phyloP scores from a whole-genome alignment of 2,888 invertebrate species.

The Amaurobius ferox region DNA sequence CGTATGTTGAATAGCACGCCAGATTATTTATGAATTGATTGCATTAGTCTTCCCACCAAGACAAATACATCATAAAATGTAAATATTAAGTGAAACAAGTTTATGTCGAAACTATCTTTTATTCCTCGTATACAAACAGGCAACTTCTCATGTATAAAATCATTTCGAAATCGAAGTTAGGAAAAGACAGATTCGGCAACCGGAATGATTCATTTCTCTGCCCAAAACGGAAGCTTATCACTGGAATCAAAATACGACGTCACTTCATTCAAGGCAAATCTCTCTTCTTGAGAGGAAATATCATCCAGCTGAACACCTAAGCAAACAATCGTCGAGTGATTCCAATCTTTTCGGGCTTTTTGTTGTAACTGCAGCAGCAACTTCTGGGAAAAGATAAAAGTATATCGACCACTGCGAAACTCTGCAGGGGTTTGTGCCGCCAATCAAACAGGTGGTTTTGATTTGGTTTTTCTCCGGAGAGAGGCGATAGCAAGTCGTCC shows the following conservation, averaged over 20 bases:
- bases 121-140: too few relatives aligned
- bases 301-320: conserved; percentile 35
- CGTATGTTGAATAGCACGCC: too few relatives aligned
- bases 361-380: not conserved
- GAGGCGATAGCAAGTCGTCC: not conserved
- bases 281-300: conserved; percentile 2
- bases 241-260: conserved; percentile 10
- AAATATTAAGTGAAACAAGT: too few relatives aligned
- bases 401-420: conserved; percentile 7
- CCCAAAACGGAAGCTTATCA: conserved; percentile 4
- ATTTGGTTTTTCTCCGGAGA: not conserved
- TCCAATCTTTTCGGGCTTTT: not conserved
- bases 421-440: not conserved
- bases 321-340: conserved; percentile 18
- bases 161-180: too few relatives aligned
- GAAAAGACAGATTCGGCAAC: too few relatives aligned
- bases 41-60: too few relatives aligned
- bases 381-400: conserved; percentile 1
- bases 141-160: too few relatives aligned
- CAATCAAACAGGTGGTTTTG: conserved; percentile 6
- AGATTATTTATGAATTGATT: too few relatives aligned
- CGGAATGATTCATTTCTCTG: not conserved
- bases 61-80: too few relatives aligned
- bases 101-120: too few relatives aligned
- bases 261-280: conserved; percentile 15